Evolutionary conservation across 1,140 invertebrate species (phyloP).

Genomic region (Dreissena polymorpha): DNA sequence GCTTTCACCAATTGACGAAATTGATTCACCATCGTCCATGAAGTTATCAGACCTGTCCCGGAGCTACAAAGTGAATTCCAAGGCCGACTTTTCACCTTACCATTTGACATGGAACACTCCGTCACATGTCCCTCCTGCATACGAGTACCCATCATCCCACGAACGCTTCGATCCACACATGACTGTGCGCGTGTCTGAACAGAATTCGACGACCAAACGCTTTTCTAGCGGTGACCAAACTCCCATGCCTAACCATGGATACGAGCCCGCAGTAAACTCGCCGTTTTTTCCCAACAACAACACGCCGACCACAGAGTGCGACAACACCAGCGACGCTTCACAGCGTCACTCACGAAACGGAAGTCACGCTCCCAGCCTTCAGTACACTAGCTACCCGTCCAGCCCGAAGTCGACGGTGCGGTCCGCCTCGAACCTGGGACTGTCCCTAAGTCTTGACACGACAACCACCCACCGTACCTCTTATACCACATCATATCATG

Average conservation of each 20-base stretch:
- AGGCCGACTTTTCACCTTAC: conserved; percentile 41
- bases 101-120: conserved; percentile 30
- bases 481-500: conserved; percentile 35
- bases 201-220: neutral
- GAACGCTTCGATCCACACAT: neutral
- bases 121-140: neutral
- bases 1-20: conserved; percentile 51
- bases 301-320: conserved; percentile 53
- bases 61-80: conserved; percentile 32
- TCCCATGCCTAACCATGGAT: neutral
- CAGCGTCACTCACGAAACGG: neutral
- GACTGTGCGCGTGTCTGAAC: neutral
- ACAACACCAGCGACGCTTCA: conserved; percentile 32
- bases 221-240: neutral
- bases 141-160: neutral
- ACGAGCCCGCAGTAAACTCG: conserved; percentile 29
- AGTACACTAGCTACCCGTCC: conserved; percentile 28
- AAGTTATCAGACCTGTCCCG: conserved; percentile 42
- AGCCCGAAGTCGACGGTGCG: conserved; percentile 19
- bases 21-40: conserved; percentile 33
- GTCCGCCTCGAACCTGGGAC: neutral
- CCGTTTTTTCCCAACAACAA: conserved; percentile 53
- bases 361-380: neutral
- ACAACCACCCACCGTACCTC: conserved; percentile 24
- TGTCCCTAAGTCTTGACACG: conserved; percentile 19